phyloP scores from a whole-genome alignment of 2,888 invertebrate species.

The Epistrophe grossulariae region DNA sequence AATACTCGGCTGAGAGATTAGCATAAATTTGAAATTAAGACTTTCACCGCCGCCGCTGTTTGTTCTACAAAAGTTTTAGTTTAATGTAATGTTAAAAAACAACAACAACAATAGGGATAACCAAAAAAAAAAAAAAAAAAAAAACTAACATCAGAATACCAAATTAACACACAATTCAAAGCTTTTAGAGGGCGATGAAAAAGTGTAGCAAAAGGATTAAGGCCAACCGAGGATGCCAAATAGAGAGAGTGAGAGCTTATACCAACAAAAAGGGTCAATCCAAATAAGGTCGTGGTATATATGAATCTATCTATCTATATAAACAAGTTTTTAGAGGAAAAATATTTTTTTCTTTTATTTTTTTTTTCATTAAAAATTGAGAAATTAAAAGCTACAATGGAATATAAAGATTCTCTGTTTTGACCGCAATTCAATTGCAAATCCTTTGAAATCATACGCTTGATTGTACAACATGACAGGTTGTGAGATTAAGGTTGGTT shows the following conservation, averaged over 20 bases:
- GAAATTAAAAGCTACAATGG: conserved; percentile 12
- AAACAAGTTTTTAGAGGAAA: conserved; percentile 27
- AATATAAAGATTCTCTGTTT: conserved; percentile 6
- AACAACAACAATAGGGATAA: conserved; percentile 12
- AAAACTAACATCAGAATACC: conserved; percentile 63
- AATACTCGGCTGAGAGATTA: conserved; percentile 63
- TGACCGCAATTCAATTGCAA: conserved; percentile 61
- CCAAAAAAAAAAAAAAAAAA: conserved; percentile 9
- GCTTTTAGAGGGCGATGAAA: conserved; percentile 37
- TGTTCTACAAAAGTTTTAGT: conserved; percentile 45
- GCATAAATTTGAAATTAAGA: conserved; percentile 73
- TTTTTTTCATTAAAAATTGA: not conserved
- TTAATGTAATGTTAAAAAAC: not conserved
- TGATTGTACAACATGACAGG: conserved; percentile 69
- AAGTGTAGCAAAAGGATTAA: conserved; percentile 44
- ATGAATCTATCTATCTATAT: not conserved
- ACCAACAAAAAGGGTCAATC: conserved; percentile 55
- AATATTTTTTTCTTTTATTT: conserved; percentile 32
- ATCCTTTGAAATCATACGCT: conserved; percentile 63
- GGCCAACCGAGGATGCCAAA: conserved; percentile 54
- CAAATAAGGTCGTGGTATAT: conserved; percentile 33
- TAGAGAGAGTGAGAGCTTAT: not conserved
- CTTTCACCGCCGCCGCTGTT: conserved; percentile 41
- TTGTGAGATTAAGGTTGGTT: conserved; percentile 58
- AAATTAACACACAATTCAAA: conserved; percentile 71